phyloP scores from a whole-genome alignment of 2,797 vertebrate genomes.

The Mormyrus proboscirostris region DNA sequence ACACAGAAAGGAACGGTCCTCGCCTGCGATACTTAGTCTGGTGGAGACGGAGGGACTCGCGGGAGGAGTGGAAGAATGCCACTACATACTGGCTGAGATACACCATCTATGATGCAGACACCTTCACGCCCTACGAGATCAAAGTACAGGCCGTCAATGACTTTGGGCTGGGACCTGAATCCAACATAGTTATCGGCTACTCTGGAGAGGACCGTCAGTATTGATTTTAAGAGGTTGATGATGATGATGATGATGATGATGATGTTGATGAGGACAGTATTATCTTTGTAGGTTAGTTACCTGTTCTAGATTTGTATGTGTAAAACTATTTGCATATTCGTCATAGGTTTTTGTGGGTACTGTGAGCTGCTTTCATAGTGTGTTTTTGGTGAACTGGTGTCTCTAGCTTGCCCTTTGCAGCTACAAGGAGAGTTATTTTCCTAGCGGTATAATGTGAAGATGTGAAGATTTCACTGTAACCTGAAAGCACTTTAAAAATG shows the following conservation, averaged over 20 bases:
- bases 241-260: background rate
- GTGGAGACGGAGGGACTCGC: slow-evolving; percentile 79
- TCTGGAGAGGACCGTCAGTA: slow-evolving; percentile 97
- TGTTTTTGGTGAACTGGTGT: background rate
- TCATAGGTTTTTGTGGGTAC: background rate
- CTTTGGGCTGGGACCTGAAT: slow-evolving; percentile 86
- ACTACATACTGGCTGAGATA: slow-evolving; percentile 78
- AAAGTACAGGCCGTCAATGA: slow-evolving; percentile 91
- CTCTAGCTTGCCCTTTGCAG: background rate
- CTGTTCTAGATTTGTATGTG: background rate
- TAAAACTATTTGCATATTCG: background rate
- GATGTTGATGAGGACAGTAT: background rate
- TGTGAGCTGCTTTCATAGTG: background rate
- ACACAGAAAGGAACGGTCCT: slow-evolving; percentile 85
- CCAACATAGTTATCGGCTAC: slow-evolving; percentile 77
- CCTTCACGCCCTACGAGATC: slow-evolving; percentile 91
- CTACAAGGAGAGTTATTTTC: background rate
- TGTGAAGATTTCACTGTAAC: background rate
- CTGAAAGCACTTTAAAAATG: background rate
- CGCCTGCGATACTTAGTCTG: slow-evolving; percentile 86
- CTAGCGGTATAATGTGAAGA: background rate
- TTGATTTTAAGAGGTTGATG: background rate
- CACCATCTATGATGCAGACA: slow-evolving; percentile 84
- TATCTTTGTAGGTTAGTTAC: background rate
- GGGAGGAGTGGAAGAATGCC: slow-evolving; percentile 86